A percentile compares a stretch with the other conserved stretches of the same genome.
Conservation (phyloP, 2,113 vertebrate genomes). For the Vidua macroura region DNA sequence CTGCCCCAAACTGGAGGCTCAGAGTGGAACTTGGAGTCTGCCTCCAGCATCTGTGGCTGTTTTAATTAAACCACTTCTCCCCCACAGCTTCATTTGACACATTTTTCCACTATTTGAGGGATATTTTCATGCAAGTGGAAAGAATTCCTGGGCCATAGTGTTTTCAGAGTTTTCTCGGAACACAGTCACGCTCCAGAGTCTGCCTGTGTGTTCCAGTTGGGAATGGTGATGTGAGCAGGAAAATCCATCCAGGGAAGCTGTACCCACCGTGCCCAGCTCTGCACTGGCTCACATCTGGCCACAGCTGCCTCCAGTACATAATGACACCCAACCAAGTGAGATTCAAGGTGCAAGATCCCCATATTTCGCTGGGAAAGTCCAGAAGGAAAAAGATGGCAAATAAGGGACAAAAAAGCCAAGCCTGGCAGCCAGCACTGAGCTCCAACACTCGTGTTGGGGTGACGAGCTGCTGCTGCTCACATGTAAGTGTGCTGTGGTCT, state of each 20-base stretch:
- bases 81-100: not conserved
- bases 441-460: fast-evolving
- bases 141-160: not conserved
- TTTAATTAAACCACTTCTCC: not conserved
- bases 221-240: not conserved
- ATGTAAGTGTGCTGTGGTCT: not conserved
- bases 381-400: not conserved
- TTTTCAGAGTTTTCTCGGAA: not conserved
- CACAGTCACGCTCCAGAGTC: not conserved
- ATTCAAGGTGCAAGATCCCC: not conserved
- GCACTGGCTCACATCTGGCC: not conserved
- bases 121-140: constrained; percentile 37
- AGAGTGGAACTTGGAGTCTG: not conserved
- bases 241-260: not conserved
- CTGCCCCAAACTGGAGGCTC: not conserved
- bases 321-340: fast-evolving
- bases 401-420: fast-evolving
- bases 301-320: fast-evolving
- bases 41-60: constrained; percentile 1
- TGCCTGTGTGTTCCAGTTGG: not conserved
- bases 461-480: not conserved
- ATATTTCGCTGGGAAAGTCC: fast-evolving
- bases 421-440: not conserved
- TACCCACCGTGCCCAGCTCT: not conserved
- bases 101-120: constrained; percentile 7